Evolutionary conservation across 2,113 vertebrate genomes (phyloP), one percentile per base, ranked within the genome.

Genomic region (Lepus europaeus): DNA sequence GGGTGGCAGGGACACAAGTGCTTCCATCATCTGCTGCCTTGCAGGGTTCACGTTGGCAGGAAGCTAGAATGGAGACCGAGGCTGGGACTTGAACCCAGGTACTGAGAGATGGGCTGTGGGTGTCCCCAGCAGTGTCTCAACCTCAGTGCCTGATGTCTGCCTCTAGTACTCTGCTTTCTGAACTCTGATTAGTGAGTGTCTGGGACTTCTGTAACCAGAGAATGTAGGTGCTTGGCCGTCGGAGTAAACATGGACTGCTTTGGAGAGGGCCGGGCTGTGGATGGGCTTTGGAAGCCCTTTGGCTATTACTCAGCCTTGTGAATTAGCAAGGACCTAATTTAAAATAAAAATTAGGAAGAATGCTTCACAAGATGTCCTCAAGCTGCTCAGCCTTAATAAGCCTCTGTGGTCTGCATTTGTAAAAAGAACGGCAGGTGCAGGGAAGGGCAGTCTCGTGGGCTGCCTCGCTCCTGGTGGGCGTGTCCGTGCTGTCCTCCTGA

Each of bases 381-480:
- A 92, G 72, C 93, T 95, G 66, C 83, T 94, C 89, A 51, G 72
- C 72, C 70, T 96, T 97, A 95, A 96, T 94, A 97, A 97, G 78
- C 84, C 70, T 88, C 61, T 36, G 6, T 91, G 79, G 90, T 39
- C 49, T 56, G 56, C 87, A 59, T 96, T 84, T 92, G 77, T 96
- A 90, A 96, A 96, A 95, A 56, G 77, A 93, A 68, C 49, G 53
- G 61, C 66, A n/a, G 25, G 45, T 76, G 77, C 80, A 59, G 45
- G 49, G 81, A 36, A 31, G 16, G 7, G 4, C 53, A 83, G 19
- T 56, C 70, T 31, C 29, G 49, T 93, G 23, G 51, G 45, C 14
- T 59, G 56, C 19, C 56, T 17, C 14, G 56, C 1, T 79, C 74
- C 36, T 14, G 29, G 39, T 59, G 83, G 78, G 68, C 51, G 14